Evolutionary conservation across 2,888 invertebrate genomes (phyloP).

Genomic region (Aphodius granarius): DNA sequence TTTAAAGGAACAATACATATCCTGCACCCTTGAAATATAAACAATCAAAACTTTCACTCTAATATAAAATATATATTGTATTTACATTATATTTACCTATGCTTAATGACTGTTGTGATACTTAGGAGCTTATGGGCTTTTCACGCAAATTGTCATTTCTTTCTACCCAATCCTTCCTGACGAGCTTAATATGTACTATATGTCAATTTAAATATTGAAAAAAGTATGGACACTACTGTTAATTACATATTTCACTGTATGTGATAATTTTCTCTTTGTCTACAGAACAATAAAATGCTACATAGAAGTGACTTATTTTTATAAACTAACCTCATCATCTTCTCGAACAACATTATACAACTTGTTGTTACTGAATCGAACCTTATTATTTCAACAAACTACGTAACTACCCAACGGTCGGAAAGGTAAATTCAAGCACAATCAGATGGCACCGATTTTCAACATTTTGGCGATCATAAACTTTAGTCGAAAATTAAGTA

Average conservation of each 20-base stretch:
- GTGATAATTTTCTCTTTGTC: slow-evolving; percentile 28
- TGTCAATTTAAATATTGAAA: slow-evolving; percentile 52
- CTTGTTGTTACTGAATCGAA: no score
- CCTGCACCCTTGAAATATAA: slow-evolving; percentile 32
- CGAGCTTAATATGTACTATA: slow-evolving; percentile 53
- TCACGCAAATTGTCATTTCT: slow-evolving; percentile 25
- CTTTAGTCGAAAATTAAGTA: no score
- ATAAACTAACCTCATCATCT: no score
- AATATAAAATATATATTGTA: slow-evolving; percentile 9
- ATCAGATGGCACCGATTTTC: no score
- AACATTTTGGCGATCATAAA: no score
- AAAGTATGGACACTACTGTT: slow-evolving; percentile 12
- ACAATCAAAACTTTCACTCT: slow-evolving; percentile 24
- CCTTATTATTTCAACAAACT: no score
- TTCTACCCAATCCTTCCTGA: slow-evolving; percentile 40
- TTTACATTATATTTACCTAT: slow-evolving; percentile 22
- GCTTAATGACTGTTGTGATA: slow-evolving; percentile 38
- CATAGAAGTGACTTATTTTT: slow-evolving; percentile 1
- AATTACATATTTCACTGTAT: slow-evolving; percentile 24
- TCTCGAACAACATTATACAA: no score
- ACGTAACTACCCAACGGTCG: no score
- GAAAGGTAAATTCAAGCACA: no score
- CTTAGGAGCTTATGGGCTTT: slow-evolving; percentile 27
- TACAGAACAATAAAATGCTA: slow-evolving; percentile 29
- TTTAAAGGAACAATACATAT: slow-evolving; percentile 34